Evolutionary conservation across 2,797 vertebrate genomes (phyloP), one percentile per base, ranked within the genome.

Genomic region (Xiphorhynchus erythropygius): DNA sequence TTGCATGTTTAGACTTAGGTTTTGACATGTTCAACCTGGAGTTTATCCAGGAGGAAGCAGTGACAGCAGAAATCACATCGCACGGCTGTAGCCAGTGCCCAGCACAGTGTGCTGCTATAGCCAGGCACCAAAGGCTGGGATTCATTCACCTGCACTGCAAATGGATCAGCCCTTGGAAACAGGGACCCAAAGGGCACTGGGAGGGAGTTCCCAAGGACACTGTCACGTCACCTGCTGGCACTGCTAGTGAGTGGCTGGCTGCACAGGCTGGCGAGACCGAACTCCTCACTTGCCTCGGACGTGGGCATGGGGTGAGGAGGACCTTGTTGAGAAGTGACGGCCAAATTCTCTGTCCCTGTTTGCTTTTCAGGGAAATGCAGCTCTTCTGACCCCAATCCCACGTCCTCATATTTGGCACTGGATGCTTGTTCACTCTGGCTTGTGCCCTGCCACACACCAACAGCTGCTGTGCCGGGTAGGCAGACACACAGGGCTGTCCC

Each of bases 11-110:
- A 64, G 39, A 73, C 47, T 94, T 53, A 32, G 44, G 4, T 91
- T 91, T 73, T 86, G 91, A 73, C 59, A n/a, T 21, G 57, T 52
- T 75, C 78, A 49, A 42, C 56, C 70, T 87, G 65, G 89, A 78
- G 15, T 63, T 89, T 62, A 17, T 84, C 42, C 90, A 85, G 62
- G 65, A 85, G 57, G 50, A 94, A 71, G 62, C 84, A 28, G 62
- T 32, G 79, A 41, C 39, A 70, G 47, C 6, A 13, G 53, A 81
- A 90, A 55, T 47, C 59, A 14, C 42, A 12, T 13, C 0, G 1
- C 2, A 1, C 8, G 37, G 41, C 65, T 83, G 30, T 24, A 19
- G 46, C 57, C 70, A 28, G 47, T 32, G 70, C 67, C 37, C 71
- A 65, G 64, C 47, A 56, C 44, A 47, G 10, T 17, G 24, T 2